A percentile compares a stretch with the other conserved stretches of the same genome.
These are phyloP conservation scores for Catagonus wagneri DNA, from an alignment of 2,113 vertebrate genomes.

Conservation along the genomic window DNA sequence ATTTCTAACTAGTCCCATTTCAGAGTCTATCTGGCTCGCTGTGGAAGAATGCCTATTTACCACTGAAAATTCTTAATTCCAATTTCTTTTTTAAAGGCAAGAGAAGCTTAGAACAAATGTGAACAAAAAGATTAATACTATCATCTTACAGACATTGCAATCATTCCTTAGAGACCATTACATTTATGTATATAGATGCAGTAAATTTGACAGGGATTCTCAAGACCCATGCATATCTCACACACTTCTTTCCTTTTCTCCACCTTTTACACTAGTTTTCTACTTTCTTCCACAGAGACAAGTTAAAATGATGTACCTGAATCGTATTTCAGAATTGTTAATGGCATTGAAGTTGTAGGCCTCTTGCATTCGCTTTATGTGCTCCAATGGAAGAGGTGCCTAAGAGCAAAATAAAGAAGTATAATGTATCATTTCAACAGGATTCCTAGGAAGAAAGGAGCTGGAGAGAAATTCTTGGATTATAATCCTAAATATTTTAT, in stretches of 20 bases:
- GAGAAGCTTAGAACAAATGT: background rate
- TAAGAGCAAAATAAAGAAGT: conserved; percentile 83
- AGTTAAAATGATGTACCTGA: conserved; percentile 90
- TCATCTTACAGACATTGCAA: background rate
- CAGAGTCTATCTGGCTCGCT: background rate
- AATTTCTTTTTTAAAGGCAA: background rate
- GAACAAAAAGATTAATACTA: conserved; percentile 12
- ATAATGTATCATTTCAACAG: conserved; percentile 71
- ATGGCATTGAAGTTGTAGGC: conserved; percentile 92
- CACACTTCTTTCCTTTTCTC: conserved; percentile 30
- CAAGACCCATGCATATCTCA: background rate
- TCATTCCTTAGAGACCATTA: background rate
- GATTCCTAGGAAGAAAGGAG: conserved; percentile 78
- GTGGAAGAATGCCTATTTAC: conserved; percentile 41
- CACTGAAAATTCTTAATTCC: background rate
- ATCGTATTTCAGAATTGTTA: conserved; percentile 96
- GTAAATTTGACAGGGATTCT: background rate
- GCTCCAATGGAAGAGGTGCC: conserved; percentile 92
- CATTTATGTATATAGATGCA: background rate
- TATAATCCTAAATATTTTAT: conserved; percentile 58
- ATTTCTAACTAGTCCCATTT: conserved; percentile 34
- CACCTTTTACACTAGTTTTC: background rate
- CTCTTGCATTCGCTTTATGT: conserved; percentile 95
- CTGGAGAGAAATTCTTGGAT: conserved; percentile 68
- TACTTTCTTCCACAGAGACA: conserved; percentile 79